Evolutionary conservation across 2,113 vertebrate genomes (phyloP).

Genomic region (Melanocharis versteri): DNA sequence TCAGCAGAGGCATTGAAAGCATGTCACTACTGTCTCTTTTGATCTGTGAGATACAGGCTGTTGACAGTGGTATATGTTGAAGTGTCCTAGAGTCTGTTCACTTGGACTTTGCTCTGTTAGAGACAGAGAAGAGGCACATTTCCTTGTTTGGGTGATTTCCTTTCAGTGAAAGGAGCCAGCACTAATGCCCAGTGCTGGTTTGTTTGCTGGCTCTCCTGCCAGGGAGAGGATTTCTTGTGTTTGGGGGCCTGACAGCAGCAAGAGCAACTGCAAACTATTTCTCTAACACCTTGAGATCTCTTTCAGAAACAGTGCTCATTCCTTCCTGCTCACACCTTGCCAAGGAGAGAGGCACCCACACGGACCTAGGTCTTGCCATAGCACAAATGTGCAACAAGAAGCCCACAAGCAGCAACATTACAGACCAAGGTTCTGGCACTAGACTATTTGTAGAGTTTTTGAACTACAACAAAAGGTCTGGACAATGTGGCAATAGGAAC

Average conservation of each 20-base stretch:
- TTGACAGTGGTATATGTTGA: not conserved
- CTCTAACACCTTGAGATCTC: not conserved
- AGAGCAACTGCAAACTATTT: not conserved
- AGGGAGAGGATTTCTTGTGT: not conserved
- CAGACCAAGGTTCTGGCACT: not conserved
- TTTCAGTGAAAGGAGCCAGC: not conserved
- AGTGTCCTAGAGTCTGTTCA: not conserved
- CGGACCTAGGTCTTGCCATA: not conserved
- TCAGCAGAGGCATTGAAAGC: not conserved
- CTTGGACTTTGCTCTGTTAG: not conserved
- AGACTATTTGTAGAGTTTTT: not conserved
- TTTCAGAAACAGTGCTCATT: not conserved
- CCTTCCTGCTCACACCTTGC: not conserved
- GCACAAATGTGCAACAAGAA: not conserved
- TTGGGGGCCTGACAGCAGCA: not conserved
- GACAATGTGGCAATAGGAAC: not conserved
- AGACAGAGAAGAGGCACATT: not conserved
- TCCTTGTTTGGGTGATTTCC: not conserved
- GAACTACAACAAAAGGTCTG: not conserved
- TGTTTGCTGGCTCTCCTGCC: not conserved
- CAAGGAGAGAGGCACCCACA: not conserved
- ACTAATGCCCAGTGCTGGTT: not conserved
- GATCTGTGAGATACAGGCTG: not conserved
- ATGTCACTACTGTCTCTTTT: not conserved
- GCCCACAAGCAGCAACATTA: not conserved